These are phyloP conservation scores for Eremophila alpestris DNA, from an alignment of 2,797 vertebrate species.

Conservation along the genomic window DNA sequence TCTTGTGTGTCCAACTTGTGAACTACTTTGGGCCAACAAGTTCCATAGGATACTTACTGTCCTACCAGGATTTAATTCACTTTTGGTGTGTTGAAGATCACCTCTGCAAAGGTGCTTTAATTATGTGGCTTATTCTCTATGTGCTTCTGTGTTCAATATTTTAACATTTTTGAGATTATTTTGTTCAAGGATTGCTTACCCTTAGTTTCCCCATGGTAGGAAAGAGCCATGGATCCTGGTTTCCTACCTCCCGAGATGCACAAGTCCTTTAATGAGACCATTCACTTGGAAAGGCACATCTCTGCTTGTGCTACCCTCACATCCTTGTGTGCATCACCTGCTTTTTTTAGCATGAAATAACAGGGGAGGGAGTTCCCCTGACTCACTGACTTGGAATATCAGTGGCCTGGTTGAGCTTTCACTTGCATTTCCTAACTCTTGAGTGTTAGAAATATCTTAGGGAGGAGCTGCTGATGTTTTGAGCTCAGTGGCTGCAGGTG, in stretches of 20 bases:
- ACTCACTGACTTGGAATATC: not conserved
- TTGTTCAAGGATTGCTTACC: not conserved
- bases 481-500: not conserved
- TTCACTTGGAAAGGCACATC: not conserved
- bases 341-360: not conserved
- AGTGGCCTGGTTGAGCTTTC: not conserved
- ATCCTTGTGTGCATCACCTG: not conserved
- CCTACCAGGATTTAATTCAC: not conserved
- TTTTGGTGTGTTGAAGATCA: not conserved
- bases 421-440: slow-evolving; percentile 7
- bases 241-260: not conserved
- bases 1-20: not conserved
- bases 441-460: not conserved
- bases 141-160: not conserved
- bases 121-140: not conserved
- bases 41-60: not conserved
- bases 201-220: not conserved
- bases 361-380: slow-evolving; percentile 5
- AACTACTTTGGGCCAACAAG: not conserved
- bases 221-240: not conserved
- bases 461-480: not conserved
- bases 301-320: rapidly evolving
- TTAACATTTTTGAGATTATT: not conserved
- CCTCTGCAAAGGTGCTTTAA: not conserved
- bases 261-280: not conserved